A percentile compares a stretch with the other conserved stretches of the same genome.
Conservation (phyloP, 1,140 invertebrate species). For the Doryteuthis pealeii region DNA sequence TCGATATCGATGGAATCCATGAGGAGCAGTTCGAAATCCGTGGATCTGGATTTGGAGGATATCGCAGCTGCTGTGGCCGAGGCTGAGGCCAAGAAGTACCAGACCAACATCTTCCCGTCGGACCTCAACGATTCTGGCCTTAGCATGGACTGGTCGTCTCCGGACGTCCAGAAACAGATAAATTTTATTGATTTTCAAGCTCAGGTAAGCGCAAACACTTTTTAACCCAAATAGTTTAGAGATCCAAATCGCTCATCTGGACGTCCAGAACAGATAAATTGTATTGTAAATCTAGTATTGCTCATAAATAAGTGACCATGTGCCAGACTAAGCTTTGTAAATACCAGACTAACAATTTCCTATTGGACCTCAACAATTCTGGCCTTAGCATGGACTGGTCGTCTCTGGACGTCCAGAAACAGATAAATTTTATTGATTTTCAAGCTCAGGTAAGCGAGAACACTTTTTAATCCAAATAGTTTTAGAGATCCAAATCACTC, state of each 20-base stretch:
- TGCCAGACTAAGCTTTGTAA: too few species aligned
- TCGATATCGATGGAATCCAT: background rate
- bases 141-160: slow-evolving; percentile 28
- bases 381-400: slow-evolving; percentile 26
- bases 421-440: slow-evolving; percentile 50
- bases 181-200: slow-evolving; percentile 52
- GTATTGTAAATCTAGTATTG: too few species aligned
- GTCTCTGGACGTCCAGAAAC: slow-evolving; percentile 43
- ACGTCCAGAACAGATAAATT: too few species aligned
- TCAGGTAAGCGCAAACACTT: slow-evolving; percentile 38
- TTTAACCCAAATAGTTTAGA: too few species aligned
- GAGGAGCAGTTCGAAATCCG: background rate
- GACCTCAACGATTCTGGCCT: background rate
- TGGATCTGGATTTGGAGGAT: background rate
- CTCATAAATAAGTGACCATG: too few species aligned
- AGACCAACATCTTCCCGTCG: slow-evolving; percentile 22
- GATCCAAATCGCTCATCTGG: too few species aligned
- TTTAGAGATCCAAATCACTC: too few species aligned
- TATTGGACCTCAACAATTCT: slow-evolving; percentile 16
- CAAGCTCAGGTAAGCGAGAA: slow-evolving; percentile 45
- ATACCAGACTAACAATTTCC: slow-evolving; percentile 16
- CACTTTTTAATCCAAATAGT: too few species aligned
- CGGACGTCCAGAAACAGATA: slow-evolving; percentile 46
- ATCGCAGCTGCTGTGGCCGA: background rate
- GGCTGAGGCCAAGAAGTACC: background rate